Evolutionary conservation across 2,797 vertebrate species (phyloP).

Genomic region (Eulemur albifrons): DNA sequence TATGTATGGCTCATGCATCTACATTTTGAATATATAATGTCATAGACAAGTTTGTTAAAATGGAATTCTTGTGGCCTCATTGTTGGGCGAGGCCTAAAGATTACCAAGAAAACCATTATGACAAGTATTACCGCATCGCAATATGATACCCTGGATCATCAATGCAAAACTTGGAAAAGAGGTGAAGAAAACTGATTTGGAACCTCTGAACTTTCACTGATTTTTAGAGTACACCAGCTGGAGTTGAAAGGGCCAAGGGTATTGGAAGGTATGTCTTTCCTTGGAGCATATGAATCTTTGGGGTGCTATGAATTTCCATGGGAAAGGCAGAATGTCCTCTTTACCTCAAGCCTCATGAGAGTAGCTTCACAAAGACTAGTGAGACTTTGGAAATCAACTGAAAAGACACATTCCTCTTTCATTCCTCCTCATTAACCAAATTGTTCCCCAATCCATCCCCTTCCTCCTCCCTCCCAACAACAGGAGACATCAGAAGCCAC

Average conservation of each 20-base stretch:
- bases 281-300: not conserved
- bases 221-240: not conserved
- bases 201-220: not conserved
- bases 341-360: not conserved
- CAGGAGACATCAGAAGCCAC: not conserved
- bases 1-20: not conserved
- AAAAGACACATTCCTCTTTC: not conserved
- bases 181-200: not conserved
- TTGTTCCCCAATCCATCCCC: fast-evolving
- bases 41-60: not conserved
- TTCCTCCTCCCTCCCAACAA: not conserved
- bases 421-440: not conserved
- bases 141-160: not conserved
- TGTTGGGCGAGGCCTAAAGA: not conserved
- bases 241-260: not conserved
- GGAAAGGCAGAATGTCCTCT: not conserved
- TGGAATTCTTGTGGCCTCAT: not conserved
- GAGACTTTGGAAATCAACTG: not conserved
- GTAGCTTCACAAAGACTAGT: not conserved
- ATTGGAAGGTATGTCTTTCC: not conserved
- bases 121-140: not conserved
- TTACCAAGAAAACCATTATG: not conserved
- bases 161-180: not conserved
- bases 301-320: not conserved
- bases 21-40: not conserved